These are phyloP conservation scores for Philereme vetulata DNA, from an alignment of 2,888 invertebrate genomes.

Conservation along the genomic window DNA sequence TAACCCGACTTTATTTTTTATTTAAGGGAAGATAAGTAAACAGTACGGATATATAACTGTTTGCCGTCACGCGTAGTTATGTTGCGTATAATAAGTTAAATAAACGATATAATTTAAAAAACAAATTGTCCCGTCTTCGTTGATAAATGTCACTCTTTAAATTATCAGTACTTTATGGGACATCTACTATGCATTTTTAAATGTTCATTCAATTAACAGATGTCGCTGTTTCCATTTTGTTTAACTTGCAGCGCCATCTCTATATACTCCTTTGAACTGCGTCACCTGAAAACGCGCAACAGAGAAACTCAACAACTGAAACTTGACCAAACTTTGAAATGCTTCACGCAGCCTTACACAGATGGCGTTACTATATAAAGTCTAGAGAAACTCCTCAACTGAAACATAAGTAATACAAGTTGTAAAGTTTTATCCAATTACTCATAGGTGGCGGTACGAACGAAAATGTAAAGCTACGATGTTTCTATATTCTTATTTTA, in stretches of 20 bases:
- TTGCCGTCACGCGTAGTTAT: too few species aligned
- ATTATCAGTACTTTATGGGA: not conserved
- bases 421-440: constrained; percentile 1
- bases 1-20: too few species aligned
- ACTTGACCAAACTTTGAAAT: not conserved
- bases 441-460: constrained; percentile 4
- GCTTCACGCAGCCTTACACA: too few species aligned
- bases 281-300: not conserved
- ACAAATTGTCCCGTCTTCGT: too few species aligned
- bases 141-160: too few species aligned
- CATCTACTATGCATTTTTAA: constrained; percentile 1
- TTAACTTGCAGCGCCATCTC: constrained; percentile 14
- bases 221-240: not conserved
- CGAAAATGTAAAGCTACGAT: not conserved
- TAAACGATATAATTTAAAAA: too few species aligned
- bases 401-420: not conserved
- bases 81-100: too few species aligned
- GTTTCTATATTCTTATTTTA: constrained; percentile 3
- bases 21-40: too few species aligned
- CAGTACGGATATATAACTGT: too few species aligned
- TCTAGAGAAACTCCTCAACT: not conserved
- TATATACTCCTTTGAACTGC: not conserved
- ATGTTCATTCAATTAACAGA: not conserved
- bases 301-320: not conserved
- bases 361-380: too few species aligned